Percentiles rank a stretch among this genome's conserved stretches.
Evolutionary conservation across 1,140 invertebrate species (phyloP).

Genomic region (Ceratina australensis): DNA sequence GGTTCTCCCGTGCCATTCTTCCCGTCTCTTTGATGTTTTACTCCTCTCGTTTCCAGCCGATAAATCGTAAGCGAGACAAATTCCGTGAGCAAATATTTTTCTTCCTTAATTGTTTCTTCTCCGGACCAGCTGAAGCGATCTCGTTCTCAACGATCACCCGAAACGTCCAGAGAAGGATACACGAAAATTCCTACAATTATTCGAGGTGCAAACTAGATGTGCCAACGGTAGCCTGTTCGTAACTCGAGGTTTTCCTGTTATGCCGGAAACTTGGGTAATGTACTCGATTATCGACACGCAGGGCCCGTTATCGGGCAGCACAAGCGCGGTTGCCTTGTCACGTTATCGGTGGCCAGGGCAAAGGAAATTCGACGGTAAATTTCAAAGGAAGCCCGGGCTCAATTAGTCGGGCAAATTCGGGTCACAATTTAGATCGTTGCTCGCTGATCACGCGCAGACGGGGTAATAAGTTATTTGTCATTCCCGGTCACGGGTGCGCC

Average conservation of each 20-base stretch:
- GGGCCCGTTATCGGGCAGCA: background rate
- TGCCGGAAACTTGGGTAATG: background rate
- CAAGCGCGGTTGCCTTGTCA: slow-evolving; percentile 2
- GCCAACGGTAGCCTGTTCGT: background rate
- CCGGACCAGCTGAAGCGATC: too few relatives aligned
- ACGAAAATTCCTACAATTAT: slow-evolving; percentile 44
- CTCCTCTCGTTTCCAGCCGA: background rate
- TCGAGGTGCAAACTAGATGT: slow-evolving; percentile 17
- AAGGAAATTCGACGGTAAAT: slow-evolving; percentile 25
- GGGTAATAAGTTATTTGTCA: slow-evolving; percentile 38
- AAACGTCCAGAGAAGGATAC: too few relatives aligned
- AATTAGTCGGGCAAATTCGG: slow-evolving; percentile 8
- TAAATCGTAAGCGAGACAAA: slow-evolving; percentile 12
- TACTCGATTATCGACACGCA: background rate
- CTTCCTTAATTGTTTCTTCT: background rate
- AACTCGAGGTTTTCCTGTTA: background rate
- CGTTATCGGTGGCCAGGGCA: background rate
- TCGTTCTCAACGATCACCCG: too few relatives aligned
- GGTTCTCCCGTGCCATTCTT: background rate
- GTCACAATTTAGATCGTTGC: slow-evolving; percentile 25
- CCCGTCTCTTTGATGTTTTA: background rate
- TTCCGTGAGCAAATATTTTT: background rate
- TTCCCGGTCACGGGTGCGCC: background rate
- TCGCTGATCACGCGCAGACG: slow-evolving; percentile 14
- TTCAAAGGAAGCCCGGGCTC: slow-evolving; percentile 28